Evolutionary conservation across 2,888 invertebrate species (phyloP), one percentile per base, ranked within the genome.

Genomic region (Polymixis lichenea): DNA sequence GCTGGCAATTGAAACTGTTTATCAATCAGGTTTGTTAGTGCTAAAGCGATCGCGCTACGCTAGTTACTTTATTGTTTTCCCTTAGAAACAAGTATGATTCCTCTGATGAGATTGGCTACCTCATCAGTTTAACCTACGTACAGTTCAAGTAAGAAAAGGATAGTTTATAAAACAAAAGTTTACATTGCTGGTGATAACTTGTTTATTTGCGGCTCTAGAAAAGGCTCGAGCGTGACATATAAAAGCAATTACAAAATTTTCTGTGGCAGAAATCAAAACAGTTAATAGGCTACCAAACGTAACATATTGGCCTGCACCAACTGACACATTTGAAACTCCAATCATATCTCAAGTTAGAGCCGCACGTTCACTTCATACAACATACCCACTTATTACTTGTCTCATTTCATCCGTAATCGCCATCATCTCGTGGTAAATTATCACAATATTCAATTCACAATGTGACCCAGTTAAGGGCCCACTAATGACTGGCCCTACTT

Each of bases 401-500:
- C 86, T 85, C 83, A 83, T 85, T 85, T 84, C 81, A 71, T 68
- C 72, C 28, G 64, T 85, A 82, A 84, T 85, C 85, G 55, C 79
- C 62, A 46, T 72, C 85, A 84, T 84, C 84, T 82, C 65, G 58
- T 78, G 60, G 75, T 84, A 85, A 84, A 84, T 84, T 85, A 86
- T 89, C 80, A 87, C 88, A 87, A 85, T 84, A 86, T 89, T 88
- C 86, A 86, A 89, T 90, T 90, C 84, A 86, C 86, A 86, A 83
- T 76, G 78, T 80, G 90, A 84, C 87, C 88, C 68, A 90, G 83
- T 86, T 87, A 74, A 90, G 88, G 88, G 84, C 72, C 64, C 79
- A 85, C 87, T 91, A 92, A 93, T 92, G 91, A 90, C 86, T 88
- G 85, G 91, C 71, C 90, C 92, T 80, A 91, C 90, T 89, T 91